Conservation (phyloP, 2,888 invertebrate genomes). For the Iselma pallidipennis region DNA sequence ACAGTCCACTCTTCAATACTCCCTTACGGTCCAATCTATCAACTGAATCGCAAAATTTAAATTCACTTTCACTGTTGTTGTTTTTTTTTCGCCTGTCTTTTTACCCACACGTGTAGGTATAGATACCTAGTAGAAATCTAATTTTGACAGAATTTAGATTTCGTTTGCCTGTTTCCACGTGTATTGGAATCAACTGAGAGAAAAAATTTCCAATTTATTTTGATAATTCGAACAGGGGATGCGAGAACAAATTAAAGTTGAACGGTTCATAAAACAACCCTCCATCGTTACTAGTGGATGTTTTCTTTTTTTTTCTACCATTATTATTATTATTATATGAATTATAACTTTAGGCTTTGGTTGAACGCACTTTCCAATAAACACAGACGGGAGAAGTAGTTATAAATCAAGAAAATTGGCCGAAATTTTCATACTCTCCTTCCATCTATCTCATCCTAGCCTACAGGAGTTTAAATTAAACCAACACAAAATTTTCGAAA, state of each 20-base stretch:
- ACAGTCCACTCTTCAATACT: background rate
- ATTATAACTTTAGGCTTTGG: conserved; percentile 16
- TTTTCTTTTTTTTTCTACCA: background rate
- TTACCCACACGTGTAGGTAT: background rate
- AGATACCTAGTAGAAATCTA: conserved; percentile 3
- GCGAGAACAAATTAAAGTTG: conserved; percentile 15
- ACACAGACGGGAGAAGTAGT: conserved; percentile 23
- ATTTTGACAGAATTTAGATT: background rate
- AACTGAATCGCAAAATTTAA: no score
- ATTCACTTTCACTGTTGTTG: background rate
- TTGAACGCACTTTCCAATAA: conserved; percentile 28
- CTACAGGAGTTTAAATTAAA: conserved; percentile 4
- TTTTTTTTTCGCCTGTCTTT: background rate
- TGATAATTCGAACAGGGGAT: conserved; percentile 11
- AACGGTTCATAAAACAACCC: conserved; percentile 12
- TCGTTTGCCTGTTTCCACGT: background rate
- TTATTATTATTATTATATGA: background rate
- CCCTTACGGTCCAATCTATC: no score
- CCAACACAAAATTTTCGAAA: background rate
- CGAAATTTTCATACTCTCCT: conserved; percentile 20
- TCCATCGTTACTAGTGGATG: conserved; percentile 5
- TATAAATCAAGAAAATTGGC: conserved; percentile 30
- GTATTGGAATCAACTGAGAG: background rate
- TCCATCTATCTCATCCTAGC: conserved; percentile 5
- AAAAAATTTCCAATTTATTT: conserved; percentile 14